Conservation (phyloP, 2,113 vertebrate genomes). For the Promerops cafer region DNA sequence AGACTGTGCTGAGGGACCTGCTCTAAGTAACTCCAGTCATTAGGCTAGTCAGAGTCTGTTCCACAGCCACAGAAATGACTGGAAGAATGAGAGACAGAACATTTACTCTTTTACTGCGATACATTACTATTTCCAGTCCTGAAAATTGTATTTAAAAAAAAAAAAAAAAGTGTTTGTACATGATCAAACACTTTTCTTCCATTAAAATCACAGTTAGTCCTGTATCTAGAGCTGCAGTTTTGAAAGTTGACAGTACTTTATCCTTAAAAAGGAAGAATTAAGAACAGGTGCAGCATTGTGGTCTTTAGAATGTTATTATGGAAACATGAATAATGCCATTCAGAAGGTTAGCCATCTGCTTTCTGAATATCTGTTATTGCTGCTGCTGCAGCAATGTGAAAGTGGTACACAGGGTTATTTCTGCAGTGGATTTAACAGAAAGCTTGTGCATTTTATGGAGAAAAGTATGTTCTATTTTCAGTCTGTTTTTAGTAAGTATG, state of each 20-base stretch:
- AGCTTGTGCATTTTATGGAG: not conserved
- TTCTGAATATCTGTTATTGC: conserved; percentile 19
- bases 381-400: not conserved
- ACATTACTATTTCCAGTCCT: not conserved
- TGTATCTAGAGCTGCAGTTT: not conserved
- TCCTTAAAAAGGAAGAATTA: not conserved
- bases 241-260: not conserved
- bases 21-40: not conserved
- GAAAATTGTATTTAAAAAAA: not conserved
- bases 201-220: not conserved
- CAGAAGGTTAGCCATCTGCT: conserved; percentile 63
- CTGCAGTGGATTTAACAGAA: not conserved
- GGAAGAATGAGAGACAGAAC: not conserved
- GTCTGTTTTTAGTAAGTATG: not conserved
- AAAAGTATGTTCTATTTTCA: not conserved
- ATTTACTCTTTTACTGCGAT: not conserved
- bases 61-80: not conserved
- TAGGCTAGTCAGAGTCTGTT: not conserved
- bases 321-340: conserved; percentile 61
- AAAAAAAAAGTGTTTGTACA: not conserved
- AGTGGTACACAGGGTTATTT: not conserved
- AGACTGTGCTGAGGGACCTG: not conserved
- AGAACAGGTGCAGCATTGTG: conserved; percentile 33
- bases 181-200: not conserved
- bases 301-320: conserved; percentile 37